phyloP scores from a whole-genome alignment of 2,797 vertebrate species.

The Macroramphosus scolopax region DNA sequence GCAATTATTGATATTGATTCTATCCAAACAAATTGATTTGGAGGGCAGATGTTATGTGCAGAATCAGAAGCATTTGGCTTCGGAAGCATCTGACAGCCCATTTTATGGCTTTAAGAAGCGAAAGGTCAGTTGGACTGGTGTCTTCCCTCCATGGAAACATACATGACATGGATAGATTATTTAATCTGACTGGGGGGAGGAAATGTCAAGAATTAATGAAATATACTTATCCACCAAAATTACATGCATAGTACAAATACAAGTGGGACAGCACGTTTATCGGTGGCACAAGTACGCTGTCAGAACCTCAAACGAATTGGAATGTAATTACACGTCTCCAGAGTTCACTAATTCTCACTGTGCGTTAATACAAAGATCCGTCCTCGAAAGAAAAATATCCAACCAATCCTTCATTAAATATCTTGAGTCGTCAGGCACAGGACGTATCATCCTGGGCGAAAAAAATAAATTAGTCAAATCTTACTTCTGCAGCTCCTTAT shows the following conservation, averaged over 20 bases:
- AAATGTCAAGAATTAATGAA: slow-evolving; percentile 1
- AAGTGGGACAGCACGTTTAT: slow-evolving; percentile 9
- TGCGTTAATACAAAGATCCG: slow-evolving; percentile 34
- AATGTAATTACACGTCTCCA: slow-evolving; percentile 33
- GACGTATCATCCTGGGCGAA: slow-evolving; percentile 31
- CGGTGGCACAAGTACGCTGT: background rate
- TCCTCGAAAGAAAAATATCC: slow-evolving; percentile 49
- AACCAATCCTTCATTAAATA: slow-evolving; percentile 54
- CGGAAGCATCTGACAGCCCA: background rate
- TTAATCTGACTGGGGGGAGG: background rate
- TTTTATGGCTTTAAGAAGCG: background rate
- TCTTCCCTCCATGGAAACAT: background rate
- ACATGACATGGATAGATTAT: background rate
- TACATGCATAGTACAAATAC: slow-evolving; percentile 2
- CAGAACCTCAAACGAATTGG: slow-evolving; percentile 39
- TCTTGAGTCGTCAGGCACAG: slow-evolving; percentile 52
- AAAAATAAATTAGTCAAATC: slow-evolving; percentile 57
- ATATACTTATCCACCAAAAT: slow-evolving; percentile 13
- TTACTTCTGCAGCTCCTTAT: slow-evolving; percentile 62
- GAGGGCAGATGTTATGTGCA: background rate
- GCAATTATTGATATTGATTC: background rate
- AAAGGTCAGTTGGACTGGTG: background rate
- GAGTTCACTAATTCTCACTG: slow-evolving; percentile 25
- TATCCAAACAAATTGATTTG: too few relatives aligned
- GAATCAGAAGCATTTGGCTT: background rate